These are phyloP conservation scores for Notoglanidium macrostoma DNA, from an alignment of 2,797 vertebrate genomes.

Conservation along the genomic window DNA sequence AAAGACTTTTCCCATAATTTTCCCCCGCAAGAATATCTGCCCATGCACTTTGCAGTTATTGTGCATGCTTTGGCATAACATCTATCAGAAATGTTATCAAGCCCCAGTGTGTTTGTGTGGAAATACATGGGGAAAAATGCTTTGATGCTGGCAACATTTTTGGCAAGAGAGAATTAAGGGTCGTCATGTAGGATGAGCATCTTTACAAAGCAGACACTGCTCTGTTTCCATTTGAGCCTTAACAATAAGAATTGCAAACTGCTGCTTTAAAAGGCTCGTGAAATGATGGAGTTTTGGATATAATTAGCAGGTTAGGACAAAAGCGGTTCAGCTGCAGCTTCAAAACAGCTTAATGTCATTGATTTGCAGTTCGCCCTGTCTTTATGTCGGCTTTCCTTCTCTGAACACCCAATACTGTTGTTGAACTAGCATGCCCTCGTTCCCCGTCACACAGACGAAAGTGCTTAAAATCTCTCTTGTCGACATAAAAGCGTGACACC, in stretches of 20 bases:
- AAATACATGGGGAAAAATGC: not conserved
- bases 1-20: not conserved
- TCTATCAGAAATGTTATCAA: slow-evolving; percentile 24
- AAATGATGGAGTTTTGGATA: slow-evolving; percentile 17
- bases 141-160: slow-evolving; percentile 26
- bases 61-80: slow-evolving; percentile 14
- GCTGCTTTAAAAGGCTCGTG: slow-evolving; percentile 8
- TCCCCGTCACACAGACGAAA: not conserved
- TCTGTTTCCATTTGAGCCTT: not conserved
- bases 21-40: not conserved
- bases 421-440: not conserved
- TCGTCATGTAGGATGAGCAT: slow-evolving; percentile 1
- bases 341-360: slow-evolving; percentile 39
- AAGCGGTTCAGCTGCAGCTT: slow-evolving; percentile 44
- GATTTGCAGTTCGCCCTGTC: slow-evolving; percentile 6
- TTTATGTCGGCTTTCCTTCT: not conserved
- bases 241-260: slow-evolving; percentile 2
- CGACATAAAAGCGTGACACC: not conserved
- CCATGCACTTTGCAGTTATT: not conserved
- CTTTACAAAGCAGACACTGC: not conserved
- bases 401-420: not conserved
- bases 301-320: slow-evolving; percentile 47
- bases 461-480: not conserved
- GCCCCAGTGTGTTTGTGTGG: not conserved
- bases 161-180: not conserved